Base-by-base conservation (phyloP, 2,113 vertebrate genomes). In the Mirza zaza region DNA sequence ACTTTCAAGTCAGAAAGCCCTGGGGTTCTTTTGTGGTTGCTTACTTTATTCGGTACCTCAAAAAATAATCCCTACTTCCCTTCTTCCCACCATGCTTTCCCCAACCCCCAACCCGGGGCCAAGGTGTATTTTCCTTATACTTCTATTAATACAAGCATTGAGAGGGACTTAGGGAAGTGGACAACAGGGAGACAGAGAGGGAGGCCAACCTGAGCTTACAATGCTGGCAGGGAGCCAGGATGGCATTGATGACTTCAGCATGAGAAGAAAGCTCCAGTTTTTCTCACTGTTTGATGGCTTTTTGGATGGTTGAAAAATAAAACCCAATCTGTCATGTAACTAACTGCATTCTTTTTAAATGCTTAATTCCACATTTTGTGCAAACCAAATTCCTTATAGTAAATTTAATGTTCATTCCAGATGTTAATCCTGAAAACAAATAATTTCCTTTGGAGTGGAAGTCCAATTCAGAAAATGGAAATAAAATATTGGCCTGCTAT, bases 301-400 rank as follows among this genome's bases (percentile, higher is more conserved):
- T 97, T 96, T 90, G 50, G 65, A 73, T 95, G 68, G 63, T 71
- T 93, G 93, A 71, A 96, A 96, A 97, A 96, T 92, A 97, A 97
- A 96, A 94, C 34, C 23, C 94, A 91, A 96, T 94, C 93, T 96
- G 87, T 96, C 92, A 84, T 96, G n/a, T 88, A 95, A 90, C 92
- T 71, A 95, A 92, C 32, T 71, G 52, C 94, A 82, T 92, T 90
- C 23, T 5, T 90, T 96, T 96, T 96, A 96, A 96, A 6, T 87
- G 70, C 52, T 95, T 95, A 96, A 82, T 97, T 94, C 52, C 52
- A 87, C 36, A 83, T 21, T 91, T 39, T 91, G 59, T 94, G 87
- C 29, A 94, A 97, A 95, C 20, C 39, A 85, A 87, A 84, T 96
- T 97, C 17, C 17, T 94, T 94, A 80, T 80, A 76, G 55, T 95